Base-by-base conservation (phyloP, 2,888 invertebrate genomes). In the Actias luna region DNA sequence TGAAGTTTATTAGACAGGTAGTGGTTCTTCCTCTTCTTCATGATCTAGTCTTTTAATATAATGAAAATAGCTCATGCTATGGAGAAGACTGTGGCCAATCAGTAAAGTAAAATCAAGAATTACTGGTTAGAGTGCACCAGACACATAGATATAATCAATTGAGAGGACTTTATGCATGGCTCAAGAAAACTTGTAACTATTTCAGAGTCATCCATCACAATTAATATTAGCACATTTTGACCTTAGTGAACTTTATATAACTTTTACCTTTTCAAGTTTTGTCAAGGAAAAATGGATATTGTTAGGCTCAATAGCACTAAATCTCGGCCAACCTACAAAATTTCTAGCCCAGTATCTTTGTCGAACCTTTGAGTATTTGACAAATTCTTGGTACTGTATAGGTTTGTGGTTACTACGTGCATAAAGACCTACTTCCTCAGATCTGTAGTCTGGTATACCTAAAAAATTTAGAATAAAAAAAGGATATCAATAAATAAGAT, bases 281-380 rank as follows among this genome's bases (percentile, higher is more conserved):
- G 94, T 94, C 35, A 99, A 80, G 12, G 95, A 92, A 62, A 92
- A 80, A 88, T 99, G 99, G 5, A 95, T 94, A 0, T 81, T 77
- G 86, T 99, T 99, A 2, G 99, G 99, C 78, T 94, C 85, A 16
- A 95, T 93, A 22, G 92, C 85, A 25, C 97, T 97, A 85, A 99
- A 99, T 65, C 94, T 93, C 27, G 95, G 94, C 99, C 99, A 99
- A 0, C 97, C 99, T 14, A 98, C 93, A 87, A 95, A 99, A 88
- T 99, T 99, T 69, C 99, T 94, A 0, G 99, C 98, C 99, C 99
- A 99, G 81, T 98, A 99, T 62, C 98, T 93, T 83, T 95, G 95
- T 62, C 98, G 94, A 0, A 94, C 89, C 69, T 90, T 85, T 3
- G 94, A 89, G 35, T 94, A 95, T 70, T 94, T 94, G 0, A 96